Conservation (phyloP, 2,888 invertebrate species). For the Scaptomyza parva region DNA sequence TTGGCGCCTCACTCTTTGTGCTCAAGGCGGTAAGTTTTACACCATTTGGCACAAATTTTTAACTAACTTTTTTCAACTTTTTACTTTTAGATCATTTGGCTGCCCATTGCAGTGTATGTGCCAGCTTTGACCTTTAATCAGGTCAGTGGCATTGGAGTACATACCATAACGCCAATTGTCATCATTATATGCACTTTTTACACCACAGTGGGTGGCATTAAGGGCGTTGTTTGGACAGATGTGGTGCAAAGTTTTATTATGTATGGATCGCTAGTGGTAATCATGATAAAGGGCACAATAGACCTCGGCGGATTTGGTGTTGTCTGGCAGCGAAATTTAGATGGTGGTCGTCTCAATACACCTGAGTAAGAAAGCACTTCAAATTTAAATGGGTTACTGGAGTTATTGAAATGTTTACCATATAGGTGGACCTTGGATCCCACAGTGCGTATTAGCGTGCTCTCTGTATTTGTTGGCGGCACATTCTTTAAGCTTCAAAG, state of each 20-base stretch:
- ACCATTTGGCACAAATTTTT: not conserved
- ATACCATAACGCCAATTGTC: conserved; percentile 92
- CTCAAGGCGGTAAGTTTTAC: conserved; percentile 88
- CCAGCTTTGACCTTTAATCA: conserved; percentile 92
- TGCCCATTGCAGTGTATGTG: conserved; percentile 87
- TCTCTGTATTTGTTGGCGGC: conserved; percentile 91
- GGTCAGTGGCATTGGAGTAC: conserved; percentile 90
- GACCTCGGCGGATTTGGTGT: conserved; percentile 89
- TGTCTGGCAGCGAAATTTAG: conserved; percentile 88
- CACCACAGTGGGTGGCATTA: conserved; percentile 92
- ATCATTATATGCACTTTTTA: conserved; percentile 93
- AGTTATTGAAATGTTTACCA: not conserved
- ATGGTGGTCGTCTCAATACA: conserved; percentile 89
- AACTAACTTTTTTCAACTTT: not conserved
- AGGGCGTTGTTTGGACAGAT: conserved; percentile 93
- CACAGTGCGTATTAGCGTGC: conserved; percentile 91
- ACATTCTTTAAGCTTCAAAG: conserved; percentile 90
- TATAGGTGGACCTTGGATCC: conserved; percentile 89
- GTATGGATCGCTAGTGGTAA: conserved; percentile 90
- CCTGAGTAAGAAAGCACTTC: conserved; percentile 86
- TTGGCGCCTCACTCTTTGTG: conserved; percentile 89
- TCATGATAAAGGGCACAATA: conserved; percentile 90
- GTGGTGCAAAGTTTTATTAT: conserved; percentile 91
- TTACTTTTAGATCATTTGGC: conserved; percentile 74
- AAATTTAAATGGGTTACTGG: not conserved